Evolutionary conservation across 2,113 vertebrate genomes (phyloP).

Genomic region (Prunella himalayana): DNA sequence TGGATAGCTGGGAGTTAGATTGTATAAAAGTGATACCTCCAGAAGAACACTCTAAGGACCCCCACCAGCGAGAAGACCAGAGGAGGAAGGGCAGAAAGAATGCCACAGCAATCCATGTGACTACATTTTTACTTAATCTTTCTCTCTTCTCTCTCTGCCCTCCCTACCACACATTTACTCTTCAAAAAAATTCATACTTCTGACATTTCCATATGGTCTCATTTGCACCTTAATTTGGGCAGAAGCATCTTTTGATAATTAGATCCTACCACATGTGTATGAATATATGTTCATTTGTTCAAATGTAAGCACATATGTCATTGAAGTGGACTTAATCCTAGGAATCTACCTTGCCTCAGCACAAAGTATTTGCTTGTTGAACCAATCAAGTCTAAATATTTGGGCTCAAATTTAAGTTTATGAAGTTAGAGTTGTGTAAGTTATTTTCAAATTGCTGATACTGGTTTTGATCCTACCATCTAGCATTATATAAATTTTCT

Average conservation of each 20-base stretch:
- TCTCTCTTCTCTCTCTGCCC: not conserved
- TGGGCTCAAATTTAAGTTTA: not conserved
- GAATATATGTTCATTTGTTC: not conserved
- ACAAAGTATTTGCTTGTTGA: not conserved
- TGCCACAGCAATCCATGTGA: fast-evolving
- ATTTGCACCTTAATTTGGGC: not conserved
- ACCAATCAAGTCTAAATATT: not conserved
- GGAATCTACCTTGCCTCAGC: not conserved
- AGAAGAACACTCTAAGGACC: not conserved
- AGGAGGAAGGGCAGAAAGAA: not conserved
- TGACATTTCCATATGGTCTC: not conserved
- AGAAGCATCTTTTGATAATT: not conserved
- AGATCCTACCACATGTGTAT: fast-evolving
- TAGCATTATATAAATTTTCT: not conserved
- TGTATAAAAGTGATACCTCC: not conserved
- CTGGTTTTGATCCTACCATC: not conserved
- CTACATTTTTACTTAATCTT: not conserved
- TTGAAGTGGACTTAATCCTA: not conserved
- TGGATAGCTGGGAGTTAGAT: no score
- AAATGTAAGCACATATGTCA: not conserved
- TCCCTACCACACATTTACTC: not conserved
- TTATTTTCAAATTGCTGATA: not conserved
- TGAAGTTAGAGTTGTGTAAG: not conserved
- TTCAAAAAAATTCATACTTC: not conserved
- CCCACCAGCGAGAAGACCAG: fast-evolving